These are phyloP conservation scores for Oncorhynchus tshawytscha DNA, from an alignment of 2,113 vertebrate genomes.

Conservation along the genomic window DNA sequence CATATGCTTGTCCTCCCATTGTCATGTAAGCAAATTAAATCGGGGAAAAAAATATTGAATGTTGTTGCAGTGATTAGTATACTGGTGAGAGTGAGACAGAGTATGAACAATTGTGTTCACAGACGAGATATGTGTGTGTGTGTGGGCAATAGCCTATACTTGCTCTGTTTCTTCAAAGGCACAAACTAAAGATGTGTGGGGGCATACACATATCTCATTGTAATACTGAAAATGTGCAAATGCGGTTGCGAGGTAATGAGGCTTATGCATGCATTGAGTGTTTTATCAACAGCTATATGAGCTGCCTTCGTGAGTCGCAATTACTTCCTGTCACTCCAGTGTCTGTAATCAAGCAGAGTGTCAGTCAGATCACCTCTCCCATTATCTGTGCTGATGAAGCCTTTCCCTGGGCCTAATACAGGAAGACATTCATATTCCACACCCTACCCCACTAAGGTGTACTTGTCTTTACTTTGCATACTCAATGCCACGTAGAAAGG, in stretches of 20 bases:
- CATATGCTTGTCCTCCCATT: conserved; percentile 5
- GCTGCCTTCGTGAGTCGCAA: conserved; percentile 37
- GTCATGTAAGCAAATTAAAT: conserved; percentile 10
- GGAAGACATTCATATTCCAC: conserved; percentile 33
- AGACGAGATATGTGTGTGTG: background rate
- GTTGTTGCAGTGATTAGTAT: background rate
- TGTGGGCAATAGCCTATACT: background rate
- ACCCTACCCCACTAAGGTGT: conserved; percentile 16
- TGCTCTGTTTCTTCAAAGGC: background rate
- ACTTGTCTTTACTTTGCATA: conserved; percentile 22
- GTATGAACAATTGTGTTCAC: too few relatives aligned
- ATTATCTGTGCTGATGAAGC: conserved; percentile 49
- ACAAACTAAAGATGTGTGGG: conserved; percentile 2
- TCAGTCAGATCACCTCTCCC: conserved; percentile 49
- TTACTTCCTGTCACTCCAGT: conserved; percentile 51
- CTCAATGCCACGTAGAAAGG: background rate
- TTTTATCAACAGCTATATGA: conserved; percentile 46
- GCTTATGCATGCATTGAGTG: conserved; percentile 39
- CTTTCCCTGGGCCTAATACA: conserved; percentile 15
- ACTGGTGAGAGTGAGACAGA: background rate
- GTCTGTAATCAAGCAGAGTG: conserved; percentile 52
- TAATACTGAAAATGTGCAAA: conserved; percentile 1
- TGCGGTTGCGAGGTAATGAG: conserved; percentile 30
- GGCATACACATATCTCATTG: conserved; percentile 12
- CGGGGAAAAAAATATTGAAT: background rate